Evolutionary conservation across 2,888 invertebrate genomes (phyloP), one percentile per base, ranked within the genome.

Genomic region (Mallateleia sp.): DNA sequence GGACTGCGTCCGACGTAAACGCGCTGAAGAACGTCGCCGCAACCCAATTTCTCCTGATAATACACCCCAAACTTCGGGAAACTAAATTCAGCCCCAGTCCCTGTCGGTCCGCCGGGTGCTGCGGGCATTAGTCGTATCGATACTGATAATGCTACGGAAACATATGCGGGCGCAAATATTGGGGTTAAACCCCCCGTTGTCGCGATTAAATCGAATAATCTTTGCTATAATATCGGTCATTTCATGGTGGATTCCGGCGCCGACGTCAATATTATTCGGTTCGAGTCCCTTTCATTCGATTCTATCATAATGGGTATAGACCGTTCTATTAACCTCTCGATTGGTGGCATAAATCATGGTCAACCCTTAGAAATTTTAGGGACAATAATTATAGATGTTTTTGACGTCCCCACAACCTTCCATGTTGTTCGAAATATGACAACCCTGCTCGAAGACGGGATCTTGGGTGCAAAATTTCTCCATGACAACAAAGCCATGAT

Each of bases 181-280:
- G n/a, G n/a, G n/a, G n/a, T n/a, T n/a, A n/a, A n/a, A n/a, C n/a
- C n/a, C n/a, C n/a, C n/a, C n/a, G n/a, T n/a, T n/a, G n/a, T n/a
- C n/a, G n/a, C n/a, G n/a, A n/a, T n/a, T n/a, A n/a, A n/a, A n/a
- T n/a, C n/a, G n/a, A n/a, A n/a, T n/a, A n/a, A n/a, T n/a, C n/a
- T n/a, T n/a, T n/a, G n/a, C n/a, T n/a, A n/a, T n/a, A n/a, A n/a
- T n/a, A n/a, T n/a, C n/a, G n/a, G n/a, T n/a, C n/a, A 28, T 18
- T 66, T 66, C 22, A 66, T 77, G 66, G 11, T 77, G 0, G 77
- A 77, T 42, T 66, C 77, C 0, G 77, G 77, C 3, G 8, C 42
- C 6, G 64, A 64, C 0, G 24, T 77, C 1, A 77, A 77, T 34
- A 28, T 77, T 15, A 32, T 75, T 15, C n/a, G 38, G 15, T 18